Conservation (phyloP, 2,113 vertebrate genomes). For the Chaetodon trifascialis region DNA sequence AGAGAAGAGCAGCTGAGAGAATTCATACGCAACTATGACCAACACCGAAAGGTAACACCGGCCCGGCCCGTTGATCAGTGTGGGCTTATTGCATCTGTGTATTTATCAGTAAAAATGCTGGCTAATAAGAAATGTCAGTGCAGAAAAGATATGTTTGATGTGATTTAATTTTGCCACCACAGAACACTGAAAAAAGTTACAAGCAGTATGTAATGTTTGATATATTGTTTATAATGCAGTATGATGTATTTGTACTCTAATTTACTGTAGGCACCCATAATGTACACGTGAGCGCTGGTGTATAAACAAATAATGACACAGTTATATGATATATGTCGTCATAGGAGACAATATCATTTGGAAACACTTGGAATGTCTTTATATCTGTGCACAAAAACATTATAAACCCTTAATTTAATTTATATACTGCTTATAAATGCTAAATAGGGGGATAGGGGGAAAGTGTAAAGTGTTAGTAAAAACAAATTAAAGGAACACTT, state of each 20-base stretch:
- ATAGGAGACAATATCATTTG: neutral
- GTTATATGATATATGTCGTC: too few relatives aligned
- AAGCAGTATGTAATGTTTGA: neutral
- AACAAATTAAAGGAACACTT: neutral
- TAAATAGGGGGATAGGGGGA: neutral
- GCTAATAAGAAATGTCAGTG: neutral
- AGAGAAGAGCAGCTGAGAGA: constrained; percentile 96
- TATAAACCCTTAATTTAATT: neutral
- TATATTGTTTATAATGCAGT: neutral
- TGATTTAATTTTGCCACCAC: neutral
- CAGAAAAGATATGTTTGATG: neutral
- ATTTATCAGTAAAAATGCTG: neutral
- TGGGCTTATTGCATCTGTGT: neutral
- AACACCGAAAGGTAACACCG: constrained; percentile 91
- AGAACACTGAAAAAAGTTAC: neutral
- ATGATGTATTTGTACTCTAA: neutral
- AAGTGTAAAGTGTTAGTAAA: too few relatives aligned
- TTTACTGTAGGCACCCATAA: neutral
- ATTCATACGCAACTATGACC: constrained; percentile 98
- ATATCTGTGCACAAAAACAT: neutral
- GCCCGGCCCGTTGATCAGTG: neutral
- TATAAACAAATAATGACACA: neutral
- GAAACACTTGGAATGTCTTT: neutral
- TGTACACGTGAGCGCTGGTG: neutral
- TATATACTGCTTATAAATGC: neutral